phyloP scores from a whole-genome alignment of 37 sponge, comb jelly and placozoan genomes.

The Axinella damicornis region DNA sequence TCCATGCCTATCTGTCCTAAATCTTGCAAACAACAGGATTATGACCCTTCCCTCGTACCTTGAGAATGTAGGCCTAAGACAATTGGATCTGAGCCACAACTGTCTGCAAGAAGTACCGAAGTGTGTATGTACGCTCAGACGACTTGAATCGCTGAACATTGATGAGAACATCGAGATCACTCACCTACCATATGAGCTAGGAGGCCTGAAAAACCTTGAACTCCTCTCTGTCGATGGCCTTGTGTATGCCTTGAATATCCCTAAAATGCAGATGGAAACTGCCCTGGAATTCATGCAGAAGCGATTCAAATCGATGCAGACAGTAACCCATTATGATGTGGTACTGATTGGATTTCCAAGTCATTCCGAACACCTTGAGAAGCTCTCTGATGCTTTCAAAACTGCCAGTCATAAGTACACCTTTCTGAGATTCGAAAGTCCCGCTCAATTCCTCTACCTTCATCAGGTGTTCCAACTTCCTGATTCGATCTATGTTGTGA shows the following conservation, averaged over 20 bases:
- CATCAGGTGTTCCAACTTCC: conserved; percentile 46
- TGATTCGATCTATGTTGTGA: conserved; percentile 48
- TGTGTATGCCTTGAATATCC: conserved; percentile 39
- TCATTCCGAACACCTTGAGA: background rate
- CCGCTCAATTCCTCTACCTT: conserved; percentile 48
- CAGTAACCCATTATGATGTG: conserved; percentile 56
- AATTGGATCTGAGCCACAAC: conserved; percentile 50
- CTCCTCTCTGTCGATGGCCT: conserved; percentile 41
- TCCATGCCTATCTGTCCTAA: conserved; percentile 10
- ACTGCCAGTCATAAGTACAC: conserved; percentile 1
- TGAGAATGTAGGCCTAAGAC: background rate
- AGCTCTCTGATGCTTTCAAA: background rate
- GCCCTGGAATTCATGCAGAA: conserved; percentile 32
- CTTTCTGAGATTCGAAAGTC: conserved; percentile 11
- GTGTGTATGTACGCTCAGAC: conserved; percentile 5
- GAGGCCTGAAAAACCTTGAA: conserved; percentile 30
- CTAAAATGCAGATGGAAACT: background rate
- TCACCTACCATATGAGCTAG: conserved; percentile 53
- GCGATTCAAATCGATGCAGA: conserved; percentile 46
- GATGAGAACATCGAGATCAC: conserved; percentile 49
- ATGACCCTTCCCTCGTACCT: conserved; percentile 59
- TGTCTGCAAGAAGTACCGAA: conserved; percentile 41
- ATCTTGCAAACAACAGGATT: conserved; percentile 56
- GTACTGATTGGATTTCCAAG: conserved; percentile 15
- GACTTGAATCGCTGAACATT: conserved; percentile 35